These are phyloP conservation scores for Coryphaenoides rupestris DNA, from an alignment of 2,113 vertebrate species.

Conservation along the genomic window DNA sequence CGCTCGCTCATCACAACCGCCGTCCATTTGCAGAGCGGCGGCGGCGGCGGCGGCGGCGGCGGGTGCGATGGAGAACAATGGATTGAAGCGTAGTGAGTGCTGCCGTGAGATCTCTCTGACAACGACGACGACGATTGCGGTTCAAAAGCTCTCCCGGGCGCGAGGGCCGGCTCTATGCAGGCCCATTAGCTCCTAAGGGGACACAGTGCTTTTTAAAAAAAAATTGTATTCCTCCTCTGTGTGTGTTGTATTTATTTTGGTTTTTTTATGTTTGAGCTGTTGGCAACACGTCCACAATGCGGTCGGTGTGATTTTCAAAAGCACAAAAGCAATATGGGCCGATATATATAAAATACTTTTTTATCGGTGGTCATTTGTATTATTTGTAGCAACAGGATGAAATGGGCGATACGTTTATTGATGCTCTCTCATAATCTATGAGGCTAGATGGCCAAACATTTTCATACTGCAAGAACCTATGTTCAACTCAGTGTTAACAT, in stretches of 20 bases:
- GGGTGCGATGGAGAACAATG: conserved; percentile 22
- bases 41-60: conserved; percentile 7
- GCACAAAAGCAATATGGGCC: conserved; percentile 8
- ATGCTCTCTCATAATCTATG: no score
- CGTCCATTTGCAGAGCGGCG: conserved; percentile 41
- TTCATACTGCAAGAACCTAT: no score
- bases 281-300: neutral
- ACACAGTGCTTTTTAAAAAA: conserved; percentile 9
- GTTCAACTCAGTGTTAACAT: neutral
- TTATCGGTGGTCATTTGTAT: no score
- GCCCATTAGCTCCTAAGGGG: neutral
- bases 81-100: conserved; percentile 25
- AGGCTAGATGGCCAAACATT: no score
- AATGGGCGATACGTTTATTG: no score
- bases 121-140: conserved; percentile 23
- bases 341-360: no score
- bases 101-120: conserved; percentile 20
- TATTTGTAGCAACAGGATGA: no score
- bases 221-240: no score
- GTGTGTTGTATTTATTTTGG: conserved; percentile 6
- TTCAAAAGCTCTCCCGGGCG: conserved; percentile 17
- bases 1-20: conserved; percentile 27
- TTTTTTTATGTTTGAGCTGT: neutral
- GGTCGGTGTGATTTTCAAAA: conserved; percentile 8
- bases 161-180: conserved; percentile 15